Conservation (phyloP, 2,113 vertebrate species). For the Chamaetylas fuelleborni region DNA sequence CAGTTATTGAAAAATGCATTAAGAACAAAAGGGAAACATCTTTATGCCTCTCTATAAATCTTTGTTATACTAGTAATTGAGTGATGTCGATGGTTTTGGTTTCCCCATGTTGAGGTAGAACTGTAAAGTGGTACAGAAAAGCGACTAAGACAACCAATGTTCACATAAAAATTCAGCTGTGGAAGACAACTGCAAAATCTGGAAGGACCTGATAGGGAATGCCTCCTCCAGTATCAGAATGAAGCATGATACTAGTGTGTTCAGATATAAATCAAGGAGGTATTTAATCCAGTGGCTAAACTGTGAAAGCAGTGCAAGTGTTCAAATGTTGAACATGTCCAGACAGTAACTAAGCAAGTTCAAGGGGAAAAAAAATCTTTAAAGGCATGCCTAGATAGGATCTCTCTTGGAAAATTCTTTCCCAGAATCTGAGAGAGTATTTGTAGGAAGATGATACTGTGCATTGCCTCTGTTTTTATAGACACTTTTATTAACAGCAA, state of each 20-base stretch:
- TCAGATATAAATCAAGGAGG: not conserved
- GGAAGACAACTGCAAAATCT: not conserved
- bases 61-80: not conserved
- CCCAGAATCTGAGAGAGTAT: not conserved
- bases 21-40: not conserved
- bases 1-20: not conserved
- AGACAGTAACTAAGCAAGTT: not conserved
- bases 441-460: not conserved
- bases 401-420: not conserved
- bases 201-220: not conserved
- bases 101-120: not conserved
- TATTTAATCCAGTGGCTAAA: not conserved
- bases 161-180: not conserved
- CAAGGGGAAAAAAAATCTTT: not conserved
- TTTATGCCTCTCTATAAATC: not conserved
- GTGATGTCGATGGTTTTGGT: rapidly evolving
- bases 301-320: not conserved
- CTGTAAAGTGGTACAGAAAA: not conserved
- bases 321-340: not conserved
- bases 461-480: not conserved
- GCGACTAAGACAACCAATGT: not conserved
- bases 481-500: not conserved
- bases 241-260: rapidly evolving
- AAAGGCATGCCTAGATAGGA: not conserved
- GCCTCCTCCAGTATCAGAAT: not conserved